Evolutionary conservation across 2,797 vertebrate species (phyloP).

Genomic region (Glossophaga mutica): DNA sequence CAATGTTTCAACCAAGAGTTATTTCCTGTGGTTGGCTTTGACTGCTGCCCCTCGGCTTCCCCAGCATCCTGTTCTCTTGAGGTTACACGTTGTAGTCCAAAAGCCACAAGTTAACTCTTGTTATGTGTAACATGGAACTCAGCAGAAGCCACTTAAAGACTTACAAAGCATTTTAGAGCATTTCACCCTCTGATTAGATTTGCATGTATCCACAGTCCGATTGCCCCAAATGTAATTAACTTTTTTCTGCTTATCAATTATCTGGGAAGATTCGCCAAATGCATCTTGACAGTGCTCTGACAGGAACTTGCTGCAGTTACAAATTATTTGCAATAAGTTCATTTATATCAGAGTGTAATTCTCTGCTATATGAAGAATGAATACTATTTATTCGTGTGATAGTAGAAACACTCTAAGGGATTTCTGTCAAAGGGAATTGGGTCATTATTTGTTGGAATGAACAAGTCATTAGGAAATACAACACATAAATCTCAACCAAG

Average conservation of each 20-base stretch:
- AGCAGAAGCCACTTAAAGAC: not conserved
- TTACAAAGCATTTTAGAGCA: not conserved
- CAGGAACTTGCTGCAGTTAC: conserved; percentile 66
- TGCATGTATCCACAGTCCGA: conserved; percentile 43
- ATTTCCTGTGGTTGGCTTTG: not conserved
- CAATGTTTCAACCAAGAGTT: not conserved
- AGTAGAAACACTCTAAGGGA: conserved; percentile 55
- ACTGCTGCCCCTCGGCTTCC: not conserved
- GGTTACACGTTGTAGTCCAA: not conserved
- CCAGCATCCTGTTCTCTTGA: not conserved
- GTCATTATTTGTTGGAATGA: conserved; percentile 57
- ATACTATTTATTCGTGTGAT: conserved; percentile 65
- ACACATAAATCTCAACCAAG: conserved; percentile 38
- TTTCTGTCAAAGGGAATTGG: conserved; percentile 64
- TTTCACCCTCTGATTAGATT: conserved; percentile 26
- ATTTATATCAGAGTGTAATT: conserved; percentile 60
- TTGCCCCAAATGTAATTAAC: conserved; percentile 64
- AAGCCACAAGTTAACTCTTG: not conserved
- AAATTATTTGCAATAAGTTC: conserved; percentile 73
- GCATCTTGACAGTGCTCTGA: conserved; percentile 64
- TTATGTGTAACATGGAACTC: not conserved
- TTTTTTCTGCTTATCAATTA: conserved; percentile 76
- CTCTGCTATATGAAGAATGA: conserved; percentile 62
- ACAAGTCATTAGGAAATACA: conserved; percentile 14
- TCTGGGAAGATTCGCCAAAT: conserved; percentile 69